Base-by-base conservation (phyloP, 2,113 vertebrate genomes). In the Malurus melanocephalus region DNA sequence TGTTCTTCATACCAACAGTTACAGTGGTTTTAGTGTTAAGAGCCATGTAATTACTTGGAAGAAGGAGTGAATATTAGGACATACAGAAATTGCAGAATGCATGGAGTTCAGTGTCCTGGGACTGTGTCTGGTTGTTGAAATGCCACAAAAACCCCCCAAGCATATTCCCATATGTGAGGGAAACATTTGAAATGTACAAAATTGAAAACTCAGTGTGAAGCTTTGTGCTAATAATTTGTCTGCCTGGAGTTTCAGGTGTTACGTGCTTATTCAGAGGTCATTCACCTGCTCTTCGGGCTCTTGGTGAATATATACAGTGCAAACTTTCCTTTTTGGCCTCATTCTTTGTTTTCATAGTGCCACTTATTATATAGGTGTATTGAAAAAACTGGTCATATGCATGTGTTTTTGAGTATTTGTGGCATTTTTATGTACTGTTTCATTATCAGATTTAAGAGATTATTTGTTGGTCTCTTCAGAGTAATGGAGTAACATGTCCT, bases 111-210 rank as follows among this genome's bases (percentile, higher is more conserved):
- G 13, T 59, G 20, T 87, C 59, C 26, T 80, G 33, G 13, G 11
- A 9, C 74, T 60, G 4, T 42, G 22, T 52, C 6, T 27, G 8
- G 14, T 43, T 90, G 10, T 24, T 23, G 6, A 8, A 3, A 8
- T 30, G 28, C 2, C 30, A 43, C 32, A 15, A 60, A 62, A 49
- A 5, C 0, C 0, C 9, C 21, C 11, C 9, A 20, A 33, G 7
- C 10, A n/a, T 33, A 26, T 42, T 21, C 16, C 11, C 6, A 5
- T 52, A 17, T 0, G 2, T 20, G 38, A 77, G 5, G 18, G 32
- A 49, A 85, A 16, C 8, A 28, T 38, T 35, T 56, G 56, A 71
- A 78, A 49, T 21, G 10, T 14, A 24, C 30, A 46, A 26, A 67
- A 30, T 48, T 0, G 49, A 57, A 82, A 85, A 14, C 28, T 85